Evolutionary conservation across 2,797 vertebrate species (phyloP), one percentile per base, ranked within the genome.

Genomic region (Trachurus trachurus): DNA sequence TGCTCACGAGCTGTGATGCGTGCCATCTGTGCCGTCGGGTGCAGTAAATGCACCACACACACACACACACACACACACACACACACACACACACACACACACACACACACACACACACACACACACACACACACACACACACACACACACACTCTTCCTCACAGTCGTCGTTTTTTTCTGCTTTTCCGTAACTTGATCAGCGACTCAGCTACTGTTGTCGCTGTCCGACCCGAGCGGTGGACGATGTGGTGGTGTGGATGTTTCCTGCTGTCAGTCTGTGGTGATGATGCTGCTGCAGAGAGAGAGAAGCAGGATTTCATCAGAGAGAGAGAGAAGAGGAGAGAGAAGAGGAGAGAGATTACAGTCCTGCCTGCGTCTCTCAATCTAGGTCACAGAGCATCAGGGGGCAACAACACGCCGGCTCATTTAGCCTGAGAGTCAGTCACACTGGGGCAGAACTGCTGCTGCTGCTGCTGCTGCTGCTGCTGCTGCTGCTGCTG

Each of bases 311-410:
- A 66, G 83, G 70, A 85, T 84, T 86, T 74, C 69, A 76, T 84
- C 77, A 78, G 83, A 81, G 80, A 74, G 87, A 62, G 76, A 77
- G 71, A 78, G 86, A 79, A n/a, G n/a, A n/a, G n/a, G 80, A 58
- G 66, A 47, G 64, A 84, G 84, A 80, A 10, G 74, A 75, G 85
- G 71, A 71, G 80, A 92, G 90, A 93, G 93, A 94, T 95, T 94
- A 94, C 72, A 29, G 71, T 74, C 76, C 76, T 90, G 86, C 89
- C 75, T 91, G 86, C 52, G 9, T 89, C 78, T 89, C 86, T 87
- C 87, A 91, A 95, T 95, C 93, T 95, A 95, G 94, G 94, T 95
- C 95, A 95, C 93, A 94, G 91, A 93, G 92, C 91, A 94, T 90
- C 87, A 89, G 88, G 91, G 92, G 93, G 88, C 26, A 26, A 91